Evolutionary conservation across 2,113 vertebrate genomes (phyloP).

Genomic region (Budorcas taxicolor): DNA sequence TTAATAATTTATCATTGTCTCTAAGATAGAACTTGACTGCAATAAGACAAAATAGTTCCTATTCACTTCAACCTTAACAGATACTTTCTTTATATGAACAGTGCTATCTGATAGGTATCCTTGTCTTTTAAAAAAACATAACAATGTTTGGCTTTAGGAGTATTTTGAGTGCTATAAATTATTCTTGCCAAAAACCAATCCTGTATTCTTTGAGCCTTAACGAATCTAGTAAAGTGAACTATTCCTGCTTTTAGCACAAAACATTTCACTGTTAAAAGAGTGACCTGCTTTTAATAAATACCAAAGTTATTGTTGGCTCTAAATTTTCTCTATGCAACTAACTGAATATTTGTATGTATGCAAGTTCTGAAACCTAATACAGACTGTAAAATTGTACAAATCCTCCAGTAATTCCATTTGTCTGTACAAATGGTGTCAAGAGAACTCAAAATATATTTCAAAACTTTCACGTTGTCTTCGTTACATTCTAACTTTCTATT

Average conservation of each 20-base stretch:
- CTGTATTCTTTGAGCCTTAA: constrained; percentile 59
- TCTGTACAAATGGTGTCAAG: constrained; percentile 65
- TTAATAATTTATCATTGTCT: constrained; percentile 3
- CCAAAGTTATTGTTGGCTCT: constrained; percentile 75
- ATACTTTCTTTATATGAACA: neutral
- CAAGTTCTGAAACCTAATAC: constrained; percentile 77
- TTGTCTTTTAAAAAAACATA: neutral
- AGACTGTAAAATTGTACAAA: constrained; percentile 74
- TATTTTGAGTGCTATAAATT: constrained; percentile 37
- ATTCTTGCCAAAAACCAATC: constrained; percentile 50
- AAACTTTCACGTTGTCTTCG: neutral
- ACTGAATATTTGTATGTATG: constrained; percentile 73
- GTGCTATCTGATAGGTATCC: neutral
- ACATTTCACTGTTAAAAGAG: constrained; percentile 77
- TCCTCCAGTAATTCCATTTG: constrained; percentile 72
- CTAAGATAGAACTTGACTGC: neutral
- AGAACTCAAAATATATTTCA: constrained; percentile 56
- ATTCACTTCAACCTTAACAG: neutral
- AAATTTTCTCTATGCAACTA: constrained; percentile 66
- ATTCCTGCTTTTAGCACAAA: constrained; percentile 72
- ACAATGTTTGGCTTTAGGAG: neutral
- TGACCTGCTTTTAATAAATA: constrained; percentile 79
- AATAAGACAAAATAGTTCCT: neutral
- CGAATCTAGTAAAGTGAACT: constrained; percentile 60
- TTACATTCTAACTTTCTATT: neutral